Percentiles rank a stretch among this genome's conserved stretches.
phyloP scores from a whole-genome alignment of 2,797 vertebrate genomes.

The Linurgus olivaceus region DNA sequence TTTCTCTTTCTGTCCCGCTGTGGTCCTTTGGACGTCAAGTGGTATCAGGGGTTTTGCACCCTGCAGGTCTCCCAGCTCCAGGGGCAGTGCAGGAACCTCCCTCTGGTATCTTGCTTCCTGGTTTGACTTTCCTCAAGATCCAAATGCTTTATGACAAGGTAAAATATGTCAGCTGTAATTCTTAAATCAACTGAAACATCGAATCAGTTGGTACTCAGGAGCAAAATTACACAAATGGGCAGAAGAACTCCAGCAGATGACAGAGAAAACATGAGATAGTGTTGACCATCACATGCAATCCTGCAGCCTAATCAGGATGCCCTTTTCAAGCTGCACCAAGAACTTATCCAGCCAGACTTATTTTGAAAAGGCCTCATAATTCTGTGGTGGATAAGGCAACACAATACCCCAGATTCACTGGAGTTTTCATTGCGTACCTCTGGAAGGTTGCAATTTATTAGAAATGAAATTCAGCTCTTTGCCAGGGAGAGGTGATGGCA shows the following conservation, averaged over 20 bases:
- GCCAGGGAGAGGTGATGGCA: not conserved
- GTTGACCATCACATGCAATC: not conserved
- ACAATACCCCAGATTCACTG: not conserved
- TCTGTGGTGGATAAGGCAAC: not conserved
- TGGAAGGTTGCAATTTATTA: not conserved
- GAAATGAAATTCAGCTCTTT: not conserved
- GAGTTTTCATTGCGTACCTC: accelerated
- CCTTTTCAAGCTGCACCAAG: not conserved
- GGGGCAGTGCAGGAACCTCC: not conserved
- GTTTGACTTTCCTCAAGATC: not conserved
- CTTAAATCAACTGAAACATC: not conserved
- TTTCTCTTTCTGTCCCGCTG: not conserved
- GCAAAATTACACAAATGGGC: not conserved
- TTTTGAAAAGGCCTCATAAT: not conserved
- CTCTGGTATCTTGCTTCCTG: not conserved
- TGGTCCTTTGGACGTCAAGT: not conserved
- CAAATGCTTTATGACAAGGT: not conserved
- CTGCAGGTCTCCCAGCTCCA: not conserved
- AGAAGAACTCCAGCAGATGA: not conserved
- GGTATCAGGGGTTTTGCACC: not conserved
- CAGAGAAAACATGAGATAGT: not conserved
- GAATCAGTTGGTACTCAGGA: not conserved
- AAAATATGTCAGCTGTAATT: not conserved
- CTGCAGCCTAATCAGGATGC: not conserved
- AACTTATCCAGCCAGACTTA: not conserved